Conservation (phyloP, 2,888 invertebrate species). For the Cinara cedri region DNA sequence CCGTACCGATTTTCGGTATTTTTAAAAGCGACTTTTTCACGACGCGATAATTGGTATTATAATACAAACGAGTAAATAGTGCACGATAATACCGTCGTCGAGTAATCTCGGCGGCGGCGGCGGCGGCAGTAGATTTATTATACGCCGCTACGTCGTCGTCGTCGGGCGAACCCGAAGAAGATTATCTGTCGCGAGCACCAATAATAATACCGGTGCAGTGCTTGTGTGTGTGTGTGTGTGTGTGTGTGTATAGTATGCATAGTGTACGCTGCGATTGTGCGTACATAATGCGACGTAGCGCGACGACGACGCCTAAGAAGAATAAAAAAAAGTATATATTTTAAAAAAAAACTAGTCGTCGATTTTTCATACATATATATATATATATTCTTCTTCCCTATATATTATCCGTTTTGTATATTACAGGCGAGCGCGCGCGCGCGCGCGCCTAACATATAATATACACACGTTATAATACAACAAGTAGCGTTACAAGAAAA, state of each 20-base stretch:
- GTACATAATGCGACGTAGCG: too few species aligned
- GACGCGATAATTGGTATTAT: too few species aligned
- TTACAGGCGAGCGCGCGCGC: constrained; percentile 7
- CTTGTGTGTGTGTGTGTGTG: not conserved
- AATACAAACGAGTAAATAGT: too few species aligned
- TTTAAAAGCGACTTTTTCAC: too few species aligned
- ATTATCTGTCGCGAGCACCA: constrained; percentile 45
- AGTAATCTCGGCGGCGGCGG: too few species aligned
- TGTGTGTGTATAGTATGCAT: not conserved
- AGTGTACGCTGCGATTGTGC: too few species aligned
- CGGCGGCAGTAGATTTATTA: too few species aligned
- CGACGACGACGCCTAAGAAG: constrained; percentile 27
- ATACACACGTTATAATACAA: constrained; percentile 35
- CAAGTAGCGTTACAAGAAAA: constrained; percentile 54
- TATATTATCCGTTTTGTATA: constrained; percentile 22
- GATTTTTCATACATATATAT: constrained; percentile 3
- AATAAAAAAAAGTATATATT: not conserved
- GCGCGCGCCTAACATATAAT: not conserved
- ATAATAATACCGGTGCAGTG: too few species aligned
- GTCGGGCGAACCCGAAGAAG: constrained; percentile 26
- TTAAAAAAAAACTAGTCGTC: constrained; percentile 22
- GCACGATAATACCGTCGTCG: too few species aligned
- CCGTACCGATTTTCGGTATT: too few species aligned
- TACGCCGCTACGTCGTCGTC: too few species aligned
- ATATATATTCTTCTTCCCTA: not conserved